phyloP scores from a whole-genome alignment of 2,888 invertebrate species.

The Spicauda simplicius region DNA sequence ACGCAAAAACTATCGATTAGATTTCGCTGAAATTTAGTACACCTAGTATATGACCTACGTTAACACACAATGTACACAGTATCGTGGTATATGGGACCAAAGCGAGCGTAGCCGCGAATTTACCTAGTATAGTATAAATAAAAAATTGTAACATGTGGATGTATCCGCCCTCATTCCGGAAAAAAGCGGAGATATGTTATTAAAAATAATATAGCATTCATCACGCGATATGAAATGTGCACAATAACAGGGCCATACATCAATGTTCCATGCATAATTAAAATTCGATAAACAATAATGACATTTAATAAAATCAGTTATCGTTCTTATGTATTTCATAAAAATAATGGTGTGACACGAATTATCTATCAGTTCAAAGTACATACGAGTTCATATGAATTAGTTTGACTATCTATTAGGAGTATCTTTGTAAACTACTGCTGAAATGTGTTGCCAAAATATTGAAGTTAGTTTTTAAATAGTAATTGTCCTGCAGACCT shows the following conservation, averaged over 20 bases:
- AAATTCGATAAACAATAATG: slow-evolving; percentile 28
- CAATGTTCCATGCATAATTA: slow-evolving; percentile 17
- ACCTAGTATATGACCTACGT: no score
- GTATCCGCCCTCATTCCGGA: slow-evolving; percentile 16
- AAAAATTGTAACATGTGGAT: neutral
- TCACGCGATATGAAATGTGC: slow-evolving; percentile 15
- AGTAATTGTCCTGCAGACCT: slow-evolving; percentile 12
- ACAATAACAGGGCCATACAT: slow-evolving; percentile 32
- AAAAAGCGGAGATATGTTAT: slow-evolving; percentile 2
- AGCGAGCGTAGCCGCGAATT: no score
- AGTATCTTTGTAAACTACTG: slow-evolving; percentile 11
- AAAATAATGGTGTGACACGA: neutral
- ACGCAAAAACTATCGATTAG: no score
- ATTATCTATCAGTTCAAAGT: neutral
- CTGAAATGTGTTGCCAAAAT: slow-evolving; percentile 34
- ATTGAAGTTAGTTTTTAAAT: slow-evolving; percentile 26
- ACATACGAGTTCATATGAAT: neutral
- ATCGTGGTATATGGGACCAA: no score
- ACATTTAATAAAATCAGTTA: slow-evolving; percentile 16
- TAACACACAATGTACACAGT: no score
- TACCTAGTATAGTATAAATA: neutral
- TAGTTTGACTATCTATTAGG: slow-evolving; percentile 9
- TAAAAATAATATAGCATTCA: slow-evolving; percentile 4
- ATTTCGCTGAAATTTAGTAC: no score
- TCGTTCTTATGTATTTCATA: slow-evolving; percentile 5